Conservation (phyloP, 2,888 invertebrate genomes). For the Morpho deidamia region DNA sequence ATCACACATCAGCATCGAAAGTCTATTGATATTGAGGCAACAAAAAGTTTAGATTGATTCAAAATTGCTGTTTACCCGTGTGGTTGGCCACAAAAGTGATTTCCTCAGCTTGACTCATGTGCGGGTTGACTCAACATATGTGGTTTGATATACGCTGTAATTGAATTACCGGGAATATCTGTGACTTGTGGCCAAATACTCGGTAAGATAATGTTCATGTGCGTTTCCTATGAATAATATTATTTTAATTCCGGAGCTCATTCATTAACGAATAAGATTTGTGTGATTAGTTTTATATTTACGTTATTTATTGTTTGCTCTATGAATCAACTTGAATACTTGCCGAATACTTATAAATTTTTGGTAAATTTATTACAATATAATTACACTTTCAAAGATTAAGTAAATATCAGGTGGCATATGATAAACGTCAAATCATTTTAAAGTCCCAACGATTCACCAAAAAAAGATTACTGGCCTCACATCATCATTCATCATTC, state of each 20-base stretch:
- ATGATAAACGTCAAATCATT: no score
- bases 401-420: no score
- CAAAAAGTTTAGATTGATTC: conserved; percentile 57
- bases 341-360: no score
- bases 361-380: no score
- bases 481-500: no score
- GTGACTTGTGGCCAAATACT: conserved; percentile 45
- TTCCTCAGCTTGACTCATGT: conserved; percentile 34
- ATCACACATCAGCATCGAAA: conserved; percentile 29
- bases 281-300: no score
- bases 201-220: conserved; percentile 20
- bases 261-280: background rate
- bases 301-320: no score
- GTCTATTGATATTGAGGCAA: conserved; percentile 35
- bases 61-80: conserved; percentile 59
- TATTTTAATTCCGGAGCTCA: background rate
- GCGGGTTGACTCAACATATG: conserved; percentile 48
- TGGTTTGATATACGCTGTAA: conserved; percentile 47
- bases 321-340: no score
- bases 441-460: no score
- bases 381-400: no score
- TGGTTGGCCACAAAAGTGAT: conserved; percentile 49
- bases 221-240: background rate
- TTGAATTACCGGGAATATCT: conserved; percentile 56
- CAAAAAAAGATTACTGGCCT: no score